Conservation (phyloP, 1,140 invertebrate species). For the Brachionus paranguensis region DNA sequence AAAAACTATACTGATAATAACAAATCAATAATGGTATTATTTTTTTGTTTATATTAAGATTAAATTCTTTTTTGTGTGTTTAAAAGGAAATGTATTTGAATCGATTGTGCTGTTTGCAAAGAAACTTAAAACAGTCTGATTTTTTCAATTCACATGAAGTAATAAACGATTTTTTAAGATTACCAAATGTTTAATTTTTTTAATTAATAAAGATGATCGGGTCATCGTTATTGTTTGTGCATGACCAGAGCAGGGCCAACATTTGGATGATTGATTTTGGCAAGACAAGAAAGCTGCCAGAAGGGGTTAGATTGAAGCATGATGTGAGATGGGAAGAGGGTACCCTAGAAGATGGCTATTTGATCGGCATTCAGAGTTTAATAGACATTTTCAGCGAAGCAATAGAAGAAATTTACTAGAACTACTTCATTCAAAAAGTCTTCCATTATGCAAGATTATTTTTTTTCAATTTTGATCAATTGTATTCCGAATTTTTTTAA, state of each 20-base stretch:
- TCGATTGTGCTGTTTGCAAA: constrained; percentile 46
- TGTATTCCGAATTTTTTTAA: not conserved
- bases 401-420: not conserved
- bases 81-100: constrained; percentile 43
- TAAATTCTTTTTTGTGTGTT: not conserved
- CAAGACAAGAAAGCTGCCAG: constrained; percentile 68
- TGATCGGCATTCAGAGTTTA: constrained; percentile 86
- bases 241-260: constrained; percentile 67
- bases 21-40: not conserved
- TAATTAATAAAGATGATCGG: constrained; percentile 72
- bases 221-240: constrained; percentile 88
- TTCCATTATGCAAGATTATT: not conserved
- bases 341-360: constrained; percentile 96
- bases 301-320: constrained; percentile 67
- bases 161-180: constrained; percentile 47
- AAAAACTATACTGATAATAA: constrained; percentile 12
- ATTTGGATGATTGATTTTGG: constrained; percentile 98
- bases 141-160: constrained; percentile 88
- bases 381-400: constrained; percentile 64
- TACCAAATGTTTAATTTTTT: no score
- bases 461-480: constrained; percentile 9
- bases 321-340: constrained; percentile 80
- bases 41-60: not conserved
- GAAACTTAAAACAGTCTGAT: constrained; percentile 69
- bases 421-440: not conserved